Evolutionary conservation across 2,797 vertebrate genomes (phyloP), one percentile per base, ranked within the genome.

Genomic region (Accipiter badius): DNA sequence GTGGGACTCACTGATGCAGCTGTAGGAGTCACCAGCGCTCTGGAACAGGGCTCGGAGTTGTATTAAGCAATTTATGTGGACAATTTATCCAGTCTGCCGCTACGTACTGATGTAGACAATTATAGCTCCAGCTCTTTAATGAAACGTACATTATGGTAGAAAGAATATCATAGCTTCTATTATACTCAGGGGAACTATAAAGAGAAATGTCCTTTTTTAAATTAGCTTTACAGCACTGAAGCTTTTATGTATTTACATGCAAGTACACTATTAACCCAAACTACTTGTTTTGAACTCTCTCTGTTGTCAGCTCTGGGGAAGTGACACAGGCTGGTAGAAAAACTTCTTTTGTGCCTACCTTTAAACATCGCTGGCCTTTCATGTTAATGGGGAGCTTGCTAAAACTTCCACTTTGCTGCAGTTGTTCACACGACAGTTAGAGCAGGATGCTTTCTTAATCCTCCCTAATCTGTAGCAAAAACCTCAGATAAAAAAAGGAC

Each of bases 241-340:
- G 96, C 97, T 98, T 96, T 97, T 97, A 97, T 97, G 96, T 98
- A 97, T 98, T 98, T 98, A 97, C 97, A 98, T 95, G 92, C 93
- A 94, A 97, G 94, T 97, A 97, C 93, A 93, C 97, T 97, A 97
- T 97, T 97, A 98, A 97, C 92, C 97, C 95, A 94, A 96, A 97
- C 91, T 93, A 90, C 59, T 84, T 89, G 58, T 97, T 96, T 96
- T 88, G 92, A 98, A 91, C 96, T 82, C 65, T 96, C 39, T 96
- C 78, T 96, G 52, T 93, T 93, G 87, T 96, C 33, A 50, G 80
- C 21, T 87, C 80, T 59, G 6, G 17, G 74, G 57, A 86, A 79
- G 76, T 82, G 76, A 62, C 72, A 87, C 21, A 50, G 65, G 42
- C 88, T 86, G 42, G 37, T 80, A 72, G 65, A 82, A 95, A 88